Percentiles rank a stretch among this genome's conserved stretches.
These are phyloP conservation scores for Monopterus albus DNA, from an alignment of 2,113 vertebrate species.

Conservation along the genomic window DNA sequence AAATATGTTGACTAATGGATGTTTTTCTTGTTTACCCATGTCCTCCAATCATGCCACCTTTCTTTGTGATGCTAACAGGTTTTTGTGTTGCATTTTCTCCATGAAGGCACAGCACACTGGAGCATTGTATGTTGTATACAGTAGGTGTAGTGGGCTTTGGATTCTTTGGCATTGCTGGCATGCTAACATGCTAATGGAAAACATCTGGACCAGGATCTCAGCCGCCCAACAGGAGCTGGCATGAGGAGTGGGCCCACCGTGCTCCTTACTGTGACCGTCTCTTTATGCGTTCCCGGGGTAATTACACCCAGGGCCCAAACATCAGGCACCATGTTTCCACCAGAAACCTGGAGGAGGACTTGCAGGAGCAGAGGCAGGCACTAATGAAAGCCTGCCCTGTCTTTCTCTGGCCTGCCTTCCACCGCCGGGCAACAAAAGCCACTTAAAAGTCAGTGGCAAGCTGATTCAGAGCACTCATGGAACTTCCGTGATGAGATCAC, in stretches of 20 bases:
- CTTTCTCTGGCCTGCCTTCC: conserved; percentile 28
- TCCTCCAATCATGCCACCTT: neutral
- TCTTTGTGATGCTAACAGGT: conserved; percentile 21
- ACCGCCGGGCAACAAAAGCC: conserved; percentile 53
- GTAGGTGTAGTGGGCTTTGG: conserved; percentile 52
- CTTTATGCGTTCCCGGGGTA: conserved; percentile 69
- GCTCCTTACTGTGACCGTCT: conserved; percentile 49
- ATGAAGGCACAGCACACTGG: conserved; percentile 37
- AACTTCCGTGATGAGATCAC: conserved; percentile 62
- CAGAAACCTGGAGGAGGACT: conserved; percentile 54
- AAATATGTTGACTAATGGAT: neutral
- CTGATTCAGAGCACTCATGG: conserved; percentile 29
- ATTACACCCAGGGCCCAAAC: conserved; percentile 60
- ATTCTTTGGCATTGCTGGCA: conserved; percentile 60
- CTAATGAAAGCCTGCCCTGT: conserved; percentile 65
- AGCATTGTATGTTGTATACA: conserved; percentile 40
- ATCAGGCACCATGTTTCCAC: conserved; percentile 55
- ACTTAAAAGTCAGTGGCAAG: conserved; percentile 62
- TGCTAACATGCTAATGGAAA: conserved; percentile 59
- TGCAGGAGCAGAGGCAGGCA: conserved; percentile 49
- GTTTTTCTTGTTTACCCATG: conserved; percentile 12
- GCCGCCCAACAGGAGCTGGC: conserved; percentile 69
- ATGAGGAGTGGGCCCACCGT: conserved; percentile 37
- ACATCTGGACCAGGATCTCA: conserved; percentile 63
- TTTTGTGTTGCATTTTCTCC: neutral